Evolutionary conservation across 2,888 invertebrate genomes (phyloP).

Genomic region (Antheraea assamensis): DNA sequence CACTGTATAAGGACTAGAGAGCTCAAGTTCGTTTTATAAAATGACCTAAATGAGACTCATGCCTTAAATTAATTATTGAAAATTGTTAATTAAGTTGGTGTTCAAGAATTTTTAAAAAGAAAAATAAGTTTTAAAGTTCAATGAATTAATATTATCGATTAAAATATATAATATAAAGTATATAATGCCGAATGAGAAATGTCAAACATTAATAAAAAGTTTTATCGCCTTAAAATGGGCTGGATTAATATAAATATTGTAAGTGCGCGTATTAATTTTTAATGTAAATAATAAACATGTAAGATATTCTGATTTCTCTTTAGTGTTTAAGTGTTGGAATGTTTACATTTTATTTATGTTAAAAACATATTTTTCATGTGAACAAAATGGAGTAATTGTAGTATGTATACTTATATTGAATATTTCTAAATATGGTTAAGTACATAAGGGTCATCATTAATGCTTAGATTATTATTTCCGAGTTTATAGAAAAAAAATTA

Average conservation of each 20-base stretch:
- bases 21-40: neutral
- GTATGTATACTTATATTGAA: neutral
- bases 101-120: no score
- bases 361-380: conserved; percentile 21
- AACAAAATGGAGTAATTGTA: conserved; percentile 23
- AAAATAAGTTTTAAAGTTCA: neutral
- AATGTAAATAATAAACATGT: conserved; percentile 57
- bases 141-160: neutral
- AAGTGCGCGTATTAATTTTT: conserved; percentile 37
- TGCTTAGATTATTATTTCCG: neutral
- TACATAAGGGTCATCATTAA: neutral
- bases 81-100: neutral
- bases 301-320: conserved; percentile 56
- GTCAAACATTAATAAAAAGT: conserved; percentile 11
- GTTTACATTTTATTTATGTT: conserved; percentile 74
- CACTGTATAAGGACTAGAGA: neutral
- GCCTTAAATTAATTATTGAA: neutral
- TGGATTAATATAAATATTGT: conserved; percentile 25
- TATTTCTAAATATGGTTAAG: neutral
- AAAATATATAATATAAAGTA: neutral
- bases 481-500: neutral
- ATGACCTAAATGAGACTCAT: neutral
- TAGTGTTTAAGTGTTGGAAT: conserved; percentile 66
- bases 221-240: neutral
- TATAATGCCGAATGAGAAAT: neutral